Evolutionary conservation across 2,113 vertebrate species (phyloP).

Genomic region (Pelecanoides urinatrix): DNA sequence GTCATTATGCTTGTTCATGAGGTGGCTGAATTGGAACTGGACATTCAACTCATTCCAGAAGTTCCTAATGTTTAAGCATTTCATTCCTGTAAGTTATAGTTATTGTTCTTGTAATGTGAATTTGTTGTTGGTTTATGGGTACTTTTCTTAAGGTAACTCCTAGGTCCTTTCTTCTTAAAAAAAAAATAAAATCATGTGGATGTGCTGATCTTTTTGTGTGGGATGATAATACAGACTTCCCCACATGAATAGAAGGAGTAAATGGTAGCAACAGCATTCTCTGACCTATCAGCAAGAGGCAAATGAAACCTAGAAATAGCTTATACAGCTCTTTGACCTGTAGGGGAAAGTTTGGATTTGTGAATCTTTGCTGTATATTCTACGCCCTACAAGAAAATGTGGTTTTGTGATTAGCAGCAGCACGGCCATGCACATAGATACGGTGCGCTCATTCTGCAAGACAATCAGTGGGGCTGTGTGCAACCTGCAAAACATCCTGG

Average conservation of each 20-base stretch:
- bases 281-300: background rate
- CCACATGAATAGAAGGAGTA: background rate
- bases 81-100: background rate
- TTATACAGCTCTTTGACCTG: background rate
- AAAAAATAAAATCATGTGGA: background rate
- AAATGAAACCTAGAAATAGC: background rate
- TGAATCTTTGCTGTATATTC: background rate
- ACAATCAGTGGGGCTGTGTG: background rate
- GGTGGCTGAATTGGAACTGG: background rate
- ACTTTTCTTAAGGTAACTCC: background rate
- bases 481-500: background rate
- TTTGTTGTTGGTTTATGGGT: background rate
- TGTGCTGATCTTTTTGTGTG: background rate
- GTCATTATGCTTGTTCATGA: background rate
- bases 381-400: background rate
- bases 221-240: background rate
- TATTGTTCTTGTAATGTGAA: background rate
- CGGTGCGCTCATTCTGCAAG: background rate
- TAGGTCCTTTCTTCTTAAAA: background rate
- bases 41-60: background rate
- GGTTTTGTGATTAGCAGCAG: background rate
- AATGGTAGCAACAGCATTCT: background rate
- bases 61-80: background rate
- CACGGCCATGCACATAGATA: rapidly evolving
- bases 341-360: background rate